phyloP scores from a whole-genome alignment of 2,888 invertebrate genomes.

The Adineta ricciae region DNA sequence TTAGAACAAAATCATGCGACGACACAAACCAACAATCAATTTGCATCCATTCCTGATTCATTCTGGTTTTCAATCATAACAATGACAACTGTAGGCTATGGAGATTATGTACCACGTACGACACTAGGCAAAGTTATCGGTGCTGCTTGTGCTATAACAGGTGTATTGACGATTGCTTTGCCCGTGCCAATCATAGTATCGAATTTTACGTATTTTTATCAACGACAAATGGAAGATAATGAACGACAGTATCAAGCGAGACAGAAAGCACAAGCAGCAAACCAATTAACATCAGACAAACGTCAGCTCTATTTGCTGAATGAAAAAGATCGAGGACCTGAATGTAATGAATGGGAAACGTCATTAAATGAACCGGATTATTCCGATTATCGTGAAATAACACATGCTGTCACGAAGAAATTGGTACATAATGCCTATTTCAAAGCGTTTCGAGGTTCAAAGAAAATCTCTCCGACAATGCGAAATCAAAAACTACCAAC shows the following conservation, averaged over 20 bases:
- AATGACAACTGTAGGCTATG: conserved; percentile 31
- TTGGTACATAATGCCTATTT: background rate
- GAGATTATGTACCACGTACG: conserved; percentile 22
- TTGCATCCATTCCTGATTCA: conserved; percentile 45
- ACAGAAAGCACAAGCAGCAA: background rate
- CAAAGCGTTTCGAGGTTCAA: conserved; percentile 20
- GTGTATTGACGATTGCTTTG: conserved; percentile 40
- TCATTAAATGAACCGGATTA: conserved; percentile 1
- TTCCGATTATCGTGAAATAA: conserved; percentile 3
- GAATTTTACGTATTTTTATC: conserved; percentile 39
- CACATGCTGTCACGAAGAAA: background rate
- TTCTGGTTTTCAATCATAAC: conserved; percentile 48
- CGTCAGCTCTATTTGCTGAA: background rate
- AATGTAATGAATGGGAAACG: conserved; percentile 1
- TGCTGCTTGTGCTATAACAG: conserved; percentile 35
- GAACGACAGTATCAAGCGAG: conserved; percentile 16
- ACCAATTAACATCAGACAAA: background rate
- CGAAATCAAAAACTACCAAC: background rate
- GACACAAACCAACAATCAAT: conserved; percentile 36
- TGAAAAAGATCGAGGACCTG: conserved; percentile 12
- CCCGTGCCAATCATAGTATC: conserved; percentile 40
- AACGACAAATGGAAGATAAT: conserved; percentile 23
- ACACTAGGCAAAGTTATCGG: conserved; percentile 2
- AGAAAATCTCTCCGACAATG: background rate
- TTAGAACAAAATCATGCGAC: conserved; percentile 34